A percentile compares a stretch with the other conserved stretches of the same genome.
phyloP scores from a whole-genome alignment of 1,140 invertebrate species.

The Orchestia grillus region DNA sequence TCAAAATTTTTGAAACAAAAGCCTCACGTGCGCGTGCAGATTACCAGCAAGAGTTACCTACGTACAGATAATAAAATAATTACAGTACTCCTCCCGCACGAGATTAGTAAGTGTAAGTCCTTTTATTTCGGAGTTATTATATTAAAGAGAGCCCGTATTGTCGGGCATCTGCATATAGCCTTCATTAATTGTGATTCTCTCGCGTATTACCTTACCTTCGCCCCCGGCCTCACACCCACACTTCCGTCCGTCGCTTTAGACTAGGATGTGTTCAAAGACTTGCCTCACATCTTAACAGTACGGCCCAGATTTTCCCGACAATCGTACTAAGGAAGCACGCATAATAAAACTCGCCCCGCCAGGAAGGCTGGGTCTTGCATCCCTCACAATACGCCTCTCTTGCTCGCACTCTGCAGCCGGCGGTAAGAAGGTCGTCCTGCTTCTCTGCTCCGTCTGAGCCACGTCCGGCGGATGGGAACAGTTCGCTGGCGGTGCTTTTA shows the following conservation, averaged over 20 bases:
- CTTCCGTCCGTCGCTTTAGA: background rate
- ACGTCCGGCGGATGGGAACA: background rate
- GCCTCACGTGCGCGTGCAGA: too few species aligned
- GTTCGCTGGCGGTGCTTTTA: background rate
- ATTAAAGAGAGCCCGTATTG: too few species aligned
- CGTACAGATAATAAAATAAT: too few species aligned
- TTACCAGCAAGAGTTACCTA: too few species aligned
- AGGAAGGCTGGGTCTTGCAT: background rate
- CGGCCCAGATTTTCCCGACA: background rate
- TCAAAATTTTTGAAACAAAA: too few species aligned
- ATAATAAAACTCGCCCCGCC: constrained; percentile 33
- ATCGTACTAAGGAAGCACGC: constrained; percentile 40
- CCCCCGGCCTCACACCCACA: background rate
- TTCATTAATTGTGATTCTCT: too few species aligned
- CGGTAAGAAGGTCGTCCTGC: background rate
- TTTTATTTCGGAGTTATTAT: too few species aligned
- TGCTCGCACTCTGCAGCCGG: background rate
- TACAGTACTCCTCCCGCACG: too few species aligned
- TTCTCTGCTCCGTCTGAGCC: background rate
- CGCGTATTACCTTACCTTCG: background rate
- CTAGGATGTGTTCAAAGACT: background rate
- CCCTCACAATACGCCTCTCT: background rate
- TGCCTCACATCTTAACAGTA: background rate
- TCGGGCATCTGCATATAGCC: too few species aligned
- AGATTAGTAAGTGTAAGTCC: too few species aligned